Evolutionary conservation across 1,140 invertebrate genomes (phyloP).

Genomic region (Drosophila kurseongensis): DNA sequence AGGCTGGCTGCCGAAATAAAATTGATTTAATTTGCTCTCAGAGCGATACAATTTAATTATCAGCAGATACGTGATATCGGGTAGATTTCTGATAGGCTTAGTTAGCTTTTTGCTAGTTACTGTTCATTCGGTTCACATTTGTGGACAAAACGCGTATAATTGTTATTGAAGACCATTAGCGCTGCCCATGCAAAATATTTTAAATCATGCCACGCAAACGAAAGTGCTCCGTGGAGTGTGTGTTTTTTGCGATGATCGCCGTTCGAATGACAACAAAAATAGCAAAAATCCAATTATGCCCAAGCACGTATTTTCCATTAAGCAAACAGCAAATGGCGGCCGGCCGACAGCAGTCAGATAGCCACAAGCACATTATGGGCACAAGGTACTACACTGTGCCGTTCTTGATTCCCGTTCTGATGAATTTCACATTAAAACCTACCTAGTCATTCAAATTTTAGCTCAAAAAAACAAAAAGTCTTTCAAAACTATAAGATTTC

Average conservation of each 20-base stretch:
- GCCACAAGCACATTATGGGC: constrained; percentile 50
- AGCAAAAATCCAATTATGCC: constrained; percentile 73
- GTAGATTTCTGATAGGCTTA: constrained; percentile 9
- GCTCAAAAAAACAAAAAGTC: too few relatives aligned
- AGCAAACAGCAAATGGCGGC: constrained; percentile 62
- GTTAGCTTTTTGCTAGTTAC: constrained; percentile 21
- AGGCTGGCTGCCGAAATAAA: constrained; percentile 25
- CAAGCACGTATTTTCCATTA: constrained; percentile 77
- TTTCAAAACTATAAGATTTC: too few relatives aligned
- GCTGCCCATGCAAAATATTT: constrained; percentile 53
- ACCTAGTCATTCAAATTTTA: too few relatives aligned
- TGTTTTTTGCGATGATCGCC: constrained; percentile 35
- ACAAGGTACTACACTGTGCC: constrained; percentile 32
- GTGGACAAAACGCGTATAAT: constrained; percentile 26
- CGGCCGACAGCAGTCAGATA: constrained; percentile 45
- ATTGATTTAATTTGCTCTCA: constrained; percentile 49
- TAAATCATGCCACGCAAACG: constrained; percentile 43
- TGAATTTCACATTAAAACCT: not conserved
- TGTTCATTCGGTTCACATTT: constrained; percentile 29
- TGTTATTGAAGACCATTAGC: constrained; percentile 56
- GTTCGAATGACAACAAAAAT: constrained; percentile 46
- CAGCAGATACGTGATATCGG: constrained; percentile 29
- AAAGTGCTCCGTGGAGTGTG: constrained; percentile 28
- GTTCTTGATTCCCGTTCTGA: constrained; percentile 9
- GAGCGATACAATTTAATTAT: constrained; percentile 45